These are phyloP conservation scores for Phymorhynchus buccinoides DNA, from an alignment of 1,140 invertebrate genomes.

Conservation along the genomic window DNA sequence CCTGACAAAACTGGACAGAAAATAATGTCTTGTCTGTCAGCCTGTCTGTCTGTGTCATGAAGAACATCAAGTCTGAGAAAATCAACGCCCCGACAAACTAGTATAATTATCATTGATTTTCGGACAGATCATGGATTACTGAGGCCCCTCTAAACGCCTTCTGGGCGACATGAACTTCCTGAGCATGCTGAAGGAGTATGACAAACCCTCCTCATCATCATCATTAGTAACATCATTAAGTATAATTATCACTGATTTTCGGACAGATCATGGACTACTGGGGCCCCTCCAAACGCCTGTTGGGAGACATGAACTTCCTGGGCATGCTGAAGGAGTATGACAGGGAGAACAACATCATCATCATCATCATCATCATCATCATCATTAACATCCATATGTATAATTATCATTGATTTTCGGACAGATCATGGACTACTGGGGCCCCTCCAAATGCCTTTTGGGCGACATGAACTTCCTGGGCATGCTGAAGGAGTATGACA, in stretches of 20 bases:
- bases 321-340: conserved; percentile 89
- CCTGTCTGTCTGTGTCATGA: conserved; percentile 75
- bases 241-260: no score
- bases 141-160: conserved; percentile 92
- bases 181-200: conserved; percentile 87
- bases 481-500: conserved; percentile 89
- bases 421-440: conserved; percentile 89
- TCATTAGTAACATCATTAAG: conserved; percentile 57
- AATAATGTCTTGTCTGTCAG: no score
- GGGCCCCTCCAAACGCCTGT: conserved; percentile 90
- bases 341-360: conserved; percentile 76
- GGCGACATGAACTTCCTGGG: conserved; percentile 92
- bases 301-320: conserved; percentile 92
- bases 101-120: no score
- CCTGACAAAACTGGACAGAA: conserved; percentile 82
- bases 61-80: conserved; percentile 71
- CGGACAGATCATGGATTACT: conserved; percentile 85
- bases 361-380: neutral
- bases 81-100: conserved; percentile 76
- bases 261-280: conserved; percentile 87
- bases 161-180: conserved; percentile 93
- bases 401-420: neutral
- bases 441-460: conserved; percentile 89
- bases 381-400: neutral
- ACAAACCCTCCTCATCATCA: conserved; percentile 77